Conservation (phyloP, 2,797 vertebrate genomes). For the Anguilla anguilla region DNA sequence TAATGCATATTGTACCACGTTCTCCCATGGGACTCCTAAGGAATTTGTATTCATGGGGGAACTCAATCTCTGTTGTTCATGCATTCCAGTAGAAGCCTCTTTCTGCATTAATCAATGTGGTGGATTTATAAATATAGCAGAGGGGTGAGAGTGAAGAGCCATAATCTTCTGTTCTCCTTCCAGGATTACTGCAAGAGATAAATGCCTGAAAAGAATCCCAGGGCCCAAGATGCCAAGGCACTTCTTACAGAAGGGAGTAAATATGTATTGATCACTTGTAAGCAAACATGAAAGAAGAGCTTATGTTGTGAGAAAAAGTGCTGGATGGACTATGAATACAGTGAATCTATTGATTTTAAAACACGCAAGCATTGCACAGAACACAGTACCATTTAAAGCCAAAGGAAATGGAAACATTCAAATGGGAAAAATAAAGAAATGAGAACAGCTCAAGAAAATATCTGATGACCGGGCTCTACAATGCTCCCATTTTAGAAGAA, state of each 20-base stretch:
- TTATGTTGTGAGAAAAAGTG: conserved; percentile 14
- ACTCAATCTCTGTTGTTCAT: background rate
- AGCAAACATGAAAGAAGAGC: conserved; percentile 1
- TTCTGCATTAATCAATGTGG: background rate
- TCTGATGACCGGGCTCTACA: background rate
- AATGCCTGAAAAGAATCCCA: background rate
- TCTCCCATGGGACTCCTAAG: background rate
- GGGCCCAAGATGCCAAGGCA: background rate
- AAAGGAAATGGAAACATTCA: background rate
- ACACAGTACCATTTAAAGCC: conserved; percentile 9
- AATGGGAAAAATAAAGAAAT: background rate
- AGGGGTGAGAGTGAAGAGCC: background rate
- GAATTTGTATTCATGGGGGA: background rate
- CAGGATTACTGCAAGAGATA: conserved; percentile 1
- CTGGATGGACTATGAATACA: background rate
- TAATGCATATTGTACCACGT: background rate
- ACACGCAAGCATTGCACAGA: background rate
- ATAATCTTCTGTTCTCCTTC: background rate
- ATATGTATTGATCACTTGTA: conserved; percentile 13
- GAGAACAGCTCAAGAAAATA: background rate
- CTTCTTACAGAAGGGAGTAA: background rate
- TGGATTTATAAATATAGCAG: background rate
- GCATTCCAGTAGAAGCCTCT: background rate
- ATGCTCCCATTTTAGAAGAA: too few relatives aligned
- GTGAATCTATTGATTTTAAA: conserved; percentile 1